These are phyloP conservation scores for Sesia apiformis DNA, from an alignment of 2,888 invertebrate species.

Conservation along the genomic window DNA sequence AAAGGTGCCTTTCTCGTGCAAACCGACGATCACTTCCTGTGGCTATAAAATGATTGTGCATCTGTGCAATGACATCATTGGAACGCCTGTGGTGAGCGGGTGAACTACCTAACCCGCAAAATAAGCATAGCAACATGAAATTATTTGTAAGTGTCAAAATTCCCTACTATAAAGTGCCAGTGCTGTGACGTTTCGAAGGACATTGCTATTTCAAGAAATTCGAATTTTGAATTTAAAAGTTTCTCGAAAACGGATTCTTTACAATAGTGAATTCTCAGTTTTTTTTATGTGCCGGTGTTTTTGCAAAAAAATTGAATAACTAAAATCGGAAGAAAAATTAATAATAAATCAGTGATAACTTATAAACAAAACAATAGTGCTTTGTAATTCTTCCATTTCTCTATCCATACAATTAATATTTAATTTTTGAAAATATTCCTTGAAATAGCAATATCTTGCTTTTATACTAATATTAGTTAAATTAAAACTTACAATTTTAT, in stretches of 20 bases:
- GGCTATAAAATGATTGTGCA: slow-evolving; percentile 63
- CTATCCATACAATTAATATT: no score
- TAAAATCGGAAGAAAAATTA: no score
- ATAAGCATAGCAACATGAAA: slow-evolving; percentile 58
- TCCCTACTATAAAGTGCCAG: neutral
- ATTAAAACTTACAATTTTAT: no score
- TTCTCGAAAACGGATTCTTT: neutral
- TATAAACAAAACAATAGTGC: no score
- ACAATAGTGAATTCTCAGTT: no score
- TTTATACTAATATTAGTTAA: no score
- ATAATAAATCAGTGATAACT: no score
- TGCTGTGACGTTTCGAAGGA: neutral
- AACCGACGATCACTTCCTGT: slow-evolving; percentile 58
- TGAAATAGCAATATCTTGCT: no score
- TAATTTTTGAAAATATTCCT: no score
- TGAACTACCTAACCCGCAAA: slow-evolving; percentile 25
- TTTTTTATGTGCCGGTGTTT: no score
- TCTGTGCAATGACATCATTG: slow-evolving; percentile 46
- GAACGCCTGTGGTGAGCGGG: slow-evolving; percentile 28
- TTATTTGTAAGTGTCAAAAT: slow-evolving; percentile 49
- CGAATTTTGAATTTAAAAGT: neutral
- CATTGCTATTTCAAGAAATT: neutral
- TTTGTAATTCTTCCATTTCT: no score
- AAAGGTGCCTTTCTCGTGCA: slow-evolving; percentile 48
- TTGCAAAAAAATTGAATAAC: no score